These are phyloP conservation scores for Noctua fimbriata DNA, from an alignment of 2,888 invertebrate genomes.

Conservation along the genomic window DNA sequence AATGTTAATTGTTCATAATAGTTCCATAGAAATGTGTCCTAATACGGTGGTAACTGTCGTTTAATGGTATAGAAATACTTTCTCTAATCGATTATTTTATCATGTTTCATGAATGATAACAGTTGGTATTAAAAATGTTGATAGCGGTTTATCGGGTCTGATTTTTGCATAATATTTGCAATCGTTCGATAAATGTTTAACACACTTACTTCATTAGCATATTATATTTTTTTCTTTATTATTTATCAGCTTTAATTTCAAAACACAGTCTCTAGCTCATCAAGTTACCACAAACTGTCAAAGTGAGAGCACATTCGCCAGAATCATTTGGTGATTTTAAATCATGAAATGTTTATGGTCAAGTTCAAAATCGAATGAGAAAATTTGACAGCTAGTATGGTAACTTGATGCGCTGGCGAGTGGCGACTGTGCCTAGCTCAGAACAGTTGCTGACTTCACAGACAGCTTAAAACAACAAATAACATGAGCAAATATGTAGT, in stretches of 20 bases:
- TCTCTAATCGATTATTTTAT: constrained; percentile 24
- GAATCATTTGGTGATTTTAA: no score
- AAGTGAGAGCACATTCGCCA: no score
- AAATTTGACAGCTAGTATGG: no score
- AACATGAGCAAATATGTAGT: background rate
- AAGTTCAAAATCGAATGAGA: no score
- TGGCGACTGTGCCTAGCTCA: no score
- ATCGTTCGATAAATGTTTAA: background rate
- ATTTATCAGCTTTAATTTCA: background rate
- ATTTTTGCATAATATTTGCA: background rate
- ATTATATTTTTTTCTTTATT: background rate
- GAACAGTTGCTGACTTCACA: no score
- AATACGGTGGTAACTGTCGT: background rate
- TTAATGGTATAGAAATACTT: constrained; percentile 25
- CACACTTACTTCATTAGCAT: background rate
- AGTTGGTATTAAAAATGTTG: background rate
- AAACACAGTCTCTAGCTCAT: no score
- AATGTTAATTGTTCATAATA: constrained; percentile 37
- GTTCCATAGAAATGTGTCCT: constrained; percentile 3
- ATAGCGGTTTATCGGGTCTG: background rate
- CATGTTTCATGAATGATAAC: background rate
- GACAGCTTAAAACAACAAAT: background rate
- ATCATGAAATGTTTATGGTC: no score
- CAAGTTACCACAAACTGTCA: no score
- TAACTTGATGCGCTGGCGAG: no score